Percentiles rank a stretch among this genome's conserved stretches.
These are phyloP conservation scores for Chrysodeixis includens DNA, from an alignment of 2,888 invertebrate genomes.

Conservation along the genomic window DNA sequence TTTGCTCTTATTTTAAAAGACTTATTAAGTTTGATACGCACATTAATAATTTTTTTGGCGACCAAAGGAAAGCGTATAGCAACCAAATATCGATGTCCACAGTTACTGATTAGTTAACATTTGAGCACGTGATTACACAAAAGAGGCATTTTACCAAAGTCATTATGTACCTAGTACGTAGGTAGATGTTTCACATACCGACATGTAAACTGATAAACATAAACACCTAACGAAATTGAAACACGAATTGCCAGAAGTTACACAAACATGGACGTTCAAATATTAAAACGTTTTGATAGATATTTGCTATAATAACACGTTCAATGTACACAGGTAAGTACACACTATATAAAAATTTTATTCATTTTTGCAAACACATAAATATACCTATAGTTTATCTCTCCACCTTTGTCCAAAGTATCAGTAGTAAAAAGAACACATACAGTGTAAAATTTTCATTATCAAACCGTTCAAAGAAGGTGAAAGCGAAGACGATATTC, in stretches of 20 bases:
- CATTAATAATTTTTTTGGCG: too few species aligned
- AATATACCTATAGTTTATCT: too few species aligned
- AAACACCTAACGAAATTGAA: neutral
- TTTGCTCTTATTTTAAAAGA: too few species aligned
- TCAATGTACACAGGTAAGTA: neutral
- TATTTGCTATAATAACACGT: neutral
- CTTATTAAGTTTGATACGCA: too few species aligned
- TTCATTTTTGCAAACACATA: too few species aligned
- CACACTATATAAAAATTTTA: neutral
- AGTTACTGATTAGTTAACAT: too few species aligned
- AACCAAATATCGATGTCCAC: too few species aligned
- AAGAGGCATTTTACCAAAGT: too few species aligned
- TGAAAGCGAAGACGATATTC: neutral
- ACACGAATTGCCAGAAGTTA: neutral
- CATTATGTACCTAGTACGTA: too few species aligned
- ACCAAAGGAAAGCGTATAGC: too few species aligned
- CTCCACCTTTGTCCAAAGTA: neutral
- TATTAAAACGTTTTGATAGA: slow-evolving; percentile 1
- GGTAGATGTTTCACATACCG: neutral
- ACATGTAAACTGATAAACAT: neutral
- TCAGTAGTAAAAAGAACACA: neutral
- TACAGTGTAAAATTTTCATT: neutral
- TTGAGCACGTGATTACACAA: too few species aligned
- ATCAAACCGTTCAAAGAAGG: neutral
- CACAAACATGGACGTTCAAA: slow-evolving; percentile 4